Percentiles rank a stretch among this genome's conserved stretches.
Conservation (phyloP, 1,140 invertebrate genomes). For the Macrobrachium rosenbergii region DNA sequence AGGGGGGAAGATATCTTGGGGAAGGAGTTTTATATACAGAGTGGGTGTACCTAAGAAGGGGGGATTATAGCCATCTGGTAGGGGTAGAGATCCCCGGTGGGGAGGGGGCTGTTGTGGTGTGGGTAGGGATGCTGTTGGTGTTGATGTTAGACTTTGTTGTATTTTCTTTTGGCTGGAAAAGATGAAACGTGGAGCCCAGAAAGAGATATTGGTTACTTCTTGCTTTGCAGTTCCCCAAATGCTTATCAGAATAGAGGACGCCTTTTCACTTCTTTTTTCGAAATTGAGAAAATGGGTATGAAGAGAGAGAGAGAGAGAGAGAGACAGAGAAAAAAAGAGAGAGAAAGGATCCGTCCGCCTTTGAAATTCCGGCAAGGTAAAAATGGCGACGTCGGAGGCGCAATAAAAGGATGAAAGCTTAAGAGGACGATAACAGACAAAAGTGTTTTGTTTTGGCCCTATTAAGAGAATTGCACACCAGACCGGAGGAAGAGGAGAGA, state of each 20-base stretch:
- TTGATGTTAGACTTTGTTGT: slow-evolving; percentile 37
- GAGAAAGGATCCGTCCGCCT: slow-evolving; percentile 16
- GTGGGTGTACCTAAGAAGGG: neutral
- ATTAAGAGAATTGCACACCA: slow-evolving; percentile 61
- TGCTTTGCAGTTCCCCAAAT: slow-evolving; percentile 37
- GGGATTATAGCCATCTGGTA: neutral
- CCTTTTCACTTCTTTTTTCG: slow-evolving; percentile 6
- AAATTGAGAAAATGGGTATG: slow-evolving; percentile 25
- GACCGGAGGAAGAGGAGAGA: slow-evolving; percentile 8
- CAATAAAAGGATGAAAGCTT: slow-evolving; percentile 63
- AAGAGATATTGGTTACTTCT: slow-evolving; percentile 31
- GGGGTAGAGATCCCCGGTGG: no score
- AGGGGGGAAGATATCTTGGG: no score
- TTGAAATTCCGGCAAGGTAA: slow-evolving; percentile 46
- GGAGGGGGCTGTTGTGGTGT: no score
- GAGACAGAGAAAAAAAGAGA: neutral
- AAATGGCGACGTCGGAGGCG: slow-evolving; percentile 57
- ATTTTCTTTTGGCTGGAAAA: slow-evolving; percentile 25
- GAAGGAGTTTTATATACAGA: no score
- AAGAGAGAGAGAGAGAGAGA: neutral
- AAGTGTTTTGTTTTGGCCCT: slow-evolving; percentile 60
- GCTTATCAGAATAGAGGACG: slow-evolving; percentile 47
- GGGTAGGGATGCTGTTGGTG: no score
- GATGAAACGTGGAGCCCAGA: slow-evolving; percentile 42
- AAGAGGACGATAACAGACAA: slow-evolving; percentile 60